Conservation (phyloP, 2,888 invertebrate genomes). For the Caenorhabditis sp. region DNA sequence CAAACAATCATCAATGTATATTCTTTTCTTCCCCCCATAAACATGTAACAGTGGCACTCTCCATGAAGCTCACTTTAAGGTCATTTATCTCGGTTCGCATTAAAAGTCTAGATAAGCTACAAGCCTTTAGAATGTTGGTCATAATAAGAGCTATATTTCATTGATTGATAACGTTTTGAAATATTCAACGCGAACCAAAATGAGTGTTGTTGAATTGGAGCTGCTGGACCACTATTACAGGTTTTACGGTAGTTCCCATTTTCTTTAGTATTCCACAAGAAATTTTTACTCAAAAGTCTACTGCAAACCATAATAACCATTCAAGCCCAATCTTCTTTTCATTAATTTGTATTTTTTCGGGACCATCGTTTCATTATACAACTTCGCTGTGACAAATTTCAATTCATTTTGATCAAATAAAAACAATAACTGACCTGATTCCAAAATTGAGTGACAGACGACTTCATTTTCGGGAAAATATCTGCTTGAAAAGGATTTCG, state of each 20-base stretch:
- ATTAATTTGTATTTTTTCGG: background rate
- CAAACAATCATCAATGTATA: too few relatives aligned
- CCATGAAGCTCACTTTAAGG: too few relatives aligned
- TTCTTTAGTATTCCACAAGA: background rate
- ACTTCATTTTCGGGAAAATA: constrained; percentile 54
- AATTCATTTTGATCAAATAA: constrained; percentile 8
- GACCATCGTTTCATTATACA: constrained; percentile 17
- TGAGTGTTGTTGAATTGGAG: too few relatives aligned
- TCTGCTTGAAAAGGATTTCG: constrained; percentile 15
- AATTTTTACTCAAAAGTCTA: background rate
- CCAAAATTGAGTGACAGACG: constrained; percentile 68
- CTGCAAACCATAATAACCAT: background rate
- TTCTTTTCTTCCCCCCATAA: too few relatives aligned
- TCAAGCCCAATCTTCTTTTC: constrained; percentile 7
- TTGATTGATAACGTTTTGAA: too few relatives aligned
- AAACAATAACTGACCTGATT: constrained; percentile 65
- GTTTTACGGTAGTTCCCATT: background rate
- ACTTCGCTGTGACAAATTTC: constrained; percentile 26
- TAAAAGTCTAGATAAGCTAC: too few relatives aligned
- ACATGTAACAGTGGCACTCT: too few relatives aligned
- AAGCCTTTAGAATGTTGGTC: too few relatives aligned
- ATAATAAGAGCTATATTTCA: too few relatives aligned
- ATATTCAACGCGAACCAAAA: too few relatives aligned
- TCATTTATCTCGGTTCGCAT: too few relatives aligned
- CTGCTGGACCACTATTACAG: background rate